These are phyloP conservation scores for Parasteatoda lunata DNA, from an alignment of 2,888 invertebrate species.

Conservation along the genomic window DNA sequence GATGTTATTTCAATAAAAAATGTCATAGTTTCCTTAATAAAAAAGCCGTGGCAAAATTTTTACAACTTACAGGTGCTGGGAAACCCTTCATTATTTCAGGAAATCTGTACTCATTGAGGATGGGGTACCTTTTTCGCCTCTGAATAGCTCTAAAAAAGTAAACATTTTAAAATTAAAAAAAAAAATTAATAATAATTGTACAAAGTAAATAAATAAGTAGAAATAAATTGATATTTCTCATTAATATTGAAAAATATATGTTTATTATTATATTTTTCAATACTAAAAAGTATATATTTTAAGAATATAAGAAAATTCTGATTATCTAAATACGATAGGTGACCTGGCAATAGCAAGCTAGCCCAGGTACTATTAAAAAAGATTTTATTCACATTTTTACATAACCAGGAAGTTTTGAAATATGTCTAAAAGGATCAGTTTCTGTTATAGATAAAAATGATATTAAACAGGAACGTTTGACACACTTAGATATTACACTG, in stretches of 20 bases:
- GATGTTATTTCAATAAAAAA: too few relatives aligned
- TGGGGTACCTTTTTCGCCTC: conserved; percentile 25
- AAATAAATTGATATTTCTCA: neutral
- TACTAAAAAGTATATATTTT: neutral
- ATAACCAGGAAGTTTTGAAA: too few relatives aligned
- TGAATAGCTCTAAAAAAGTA: conserved; percentile 47
- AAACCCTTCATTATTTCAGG: conserved; percentile 60
- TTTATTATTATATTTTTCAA: too few relatives aligned
- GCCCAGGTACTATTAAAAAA: neutral
- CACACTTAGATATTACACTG: conserved; percentile 38
- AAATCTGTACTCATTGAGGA: conserved; percentile 47
- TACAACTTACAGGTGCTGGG: conserved; percentile 60
- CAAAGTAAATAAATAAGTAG: neutral
- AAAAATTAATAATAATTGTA: neutral
- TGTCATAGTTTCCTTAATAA: too few relatives aligned
- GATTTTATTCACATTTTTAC: too few relatives aligned
- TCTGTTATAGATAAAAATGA: neutral
- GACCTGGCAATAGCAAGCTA: too few relatives aligned
- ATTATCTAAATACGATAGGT: neutral
- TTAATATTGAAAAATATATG: neutral
- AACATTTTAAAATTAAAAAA: neutral
- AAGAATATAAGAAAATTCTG: neutral
- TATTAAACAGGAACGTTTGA: neutral
- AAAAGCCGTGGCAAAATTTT: too few relatives aligned
- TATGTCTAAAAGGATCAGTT: too few relatives aligned